phyloP scores from a whole-genome alignment of 2,797 vertebrate genomes.

The Hydrophis major region DNA sequence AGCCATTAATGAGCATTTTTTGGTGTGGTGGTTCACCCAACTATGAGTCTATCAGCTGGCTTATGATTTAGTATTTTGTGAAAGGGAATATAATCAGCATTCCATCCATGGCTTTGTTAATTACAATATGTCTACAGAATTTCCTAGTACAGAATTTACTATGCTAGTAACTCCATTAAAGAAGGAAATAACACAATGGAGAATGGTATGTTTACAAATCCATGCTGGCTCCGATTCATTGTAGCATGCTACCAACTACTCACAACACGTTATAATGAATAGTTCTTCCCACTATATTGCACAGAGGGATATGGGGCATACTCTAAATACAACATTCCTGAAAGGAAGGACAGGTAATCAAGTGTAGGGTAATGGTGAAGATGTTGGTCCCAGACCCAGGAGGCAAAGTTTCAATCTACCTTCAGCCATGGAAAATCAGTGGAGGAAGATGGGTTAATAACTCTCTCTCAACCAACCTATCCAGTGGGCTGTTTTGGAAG shows the following conservation, averaged over 20 bases:
- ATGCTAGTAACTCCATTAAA: not conserved
- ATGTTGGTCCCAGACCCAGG: not conserved
- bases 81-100: not conserved
- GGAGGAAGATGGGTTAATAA: not conserved
- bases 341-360: not conserved
- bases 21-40: not conserved
- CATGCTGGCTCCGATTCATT: not conserved
- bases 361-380: not conserved
- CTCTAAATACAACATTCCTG: not conserved
- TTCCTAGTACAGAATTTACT: not conserved
- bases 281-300: not conserved
- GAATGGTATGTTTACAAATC: not conserved
- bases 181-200: not conserved
- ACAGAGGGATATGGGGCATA: not conserved
- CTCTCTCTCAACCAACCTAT: not conserved
- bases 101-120: not conserved
- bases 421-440: not conserved
- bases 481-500: not conserved
- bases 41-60: not conserved
- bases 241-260: not conserved
- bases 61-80: not conserved
- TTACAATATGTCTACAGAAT: not conserved
- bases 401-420: not conserved
- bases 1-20: not conserved
- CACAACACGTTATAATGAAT: not conserved